Evolutionary conservation across 2,888 invertebrate genomes (phyloP), one percentile per base, ranked within the genome.

Genomic region (Tenthredo mesomela): DNA sequence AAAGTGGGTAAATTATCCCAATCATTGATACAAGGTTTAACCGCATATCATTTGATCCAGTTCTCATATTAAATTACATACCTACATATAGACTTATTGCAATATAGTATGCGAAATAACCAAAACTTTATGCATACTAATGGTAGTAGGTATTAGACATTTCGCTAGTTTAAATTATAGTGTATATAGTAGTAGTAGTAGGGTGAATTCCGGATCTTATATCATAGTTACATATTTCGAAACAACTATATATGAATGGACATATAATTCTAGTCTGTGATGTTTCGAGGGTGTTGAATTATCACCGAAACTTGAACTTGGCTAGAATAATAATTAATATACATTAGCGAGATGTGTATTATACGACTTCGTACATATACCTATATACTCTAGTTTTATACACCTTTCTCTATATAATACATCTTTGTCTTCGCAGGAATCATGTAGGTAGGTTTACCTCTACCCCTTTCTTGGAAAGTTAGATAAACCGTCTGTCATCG

Each of bases 241-340:
- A n/a, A 54, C 54, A 7, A 54, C 1, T 54, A 6, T n/a, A 6
- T n/a, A 18, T 6, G n/a, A 50, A 50, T 1, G n/a, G 6, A 7
- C n/a, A 1, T 54, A 54, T 54, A 54, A 54, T n/a, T 54, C 54
- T 54, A 7, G 54, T 6, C n/a, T 54, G 1, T 12, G 54, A n/a
- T n/a, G n/a, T n/a, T 54, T n/a, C n/a, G 54, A 54, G 54, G 54
- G 18, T n/a, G n/a, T 6, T 54, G n/a, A n/a, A 54, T 54, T 54
- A 54, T 54, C n/a, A 54, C 4, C 15, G 18, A 2, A 29, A 67
- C 67, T 29, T 33, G 21, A 67, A 67, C 25, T 67, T 67, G 12
- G 15, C 67, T 37, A 6, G 4, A 70, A 70, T 37, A 70, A 70
- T 70, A 70, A 70, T 70, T 37, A 29, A 70, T 70, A 37, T 70